Evolutionary conservation across 2,888 invertebrate species (phyloP), one percentile per base, ranked within the genome.

Genomic region (Orthosia gracilis): DNA sequence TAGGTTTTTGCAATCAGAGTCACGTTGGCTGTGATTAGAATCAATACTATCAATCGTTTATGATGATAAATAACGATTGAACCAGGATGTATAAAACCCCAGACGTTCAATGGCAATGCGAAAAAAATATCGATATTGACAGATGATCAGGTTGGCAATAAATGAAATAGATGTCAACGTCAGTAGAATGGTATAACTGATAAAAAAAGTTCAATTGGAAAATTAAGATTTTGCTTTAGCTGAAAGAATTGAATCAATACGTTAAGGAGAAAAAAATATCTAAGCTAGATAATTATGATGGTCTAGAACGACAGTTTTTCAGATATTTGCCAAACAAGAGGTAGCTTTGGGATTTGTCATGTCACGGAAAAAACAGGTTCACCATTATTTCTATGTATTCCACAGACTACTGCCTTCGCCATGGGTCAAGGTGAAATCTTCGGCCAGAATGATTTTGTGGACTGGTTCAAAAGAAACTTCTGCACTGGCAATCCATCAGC

Each of bases 361-460:
- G 9, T 26, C 18, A 7, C 4, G 13, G 23, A 0, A 0, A n/a
- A 15, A 23, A 11, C 64, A 40, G 13, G 15, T 17, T 57, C 7
- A 26, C 31, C 1, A 50, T 45, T 15, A 9, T 13, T 1, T 26
- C 26, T 17, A 9, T 21, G 71, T 65, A 55, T 78, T 86, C 26
- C 77, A 9, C 81, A 93, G 93, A 67, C 69, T 0, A 61, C 87
- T 12, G 91, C 90, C 0, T 92, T 88, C 69, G 68, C 84, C 0
- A 26, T 89, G 58, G 90, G 92, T 0, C 50, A 79, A 2, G 91
- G 82, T 4, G 93, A 93, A 78, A 84, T 93, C 40, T 90, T 93
- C 59, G 90, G 90, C 0, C 76, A 75, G 76, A 69, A 75, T 0
- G 85, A 88, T 2, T 89, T 90, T 72, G 52, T 88, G 4, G 50